Evolutionary conservation across 2,888 invertebrate genomes (phyloP).

Genomic region (Coenonympha glycerion): DNA sequence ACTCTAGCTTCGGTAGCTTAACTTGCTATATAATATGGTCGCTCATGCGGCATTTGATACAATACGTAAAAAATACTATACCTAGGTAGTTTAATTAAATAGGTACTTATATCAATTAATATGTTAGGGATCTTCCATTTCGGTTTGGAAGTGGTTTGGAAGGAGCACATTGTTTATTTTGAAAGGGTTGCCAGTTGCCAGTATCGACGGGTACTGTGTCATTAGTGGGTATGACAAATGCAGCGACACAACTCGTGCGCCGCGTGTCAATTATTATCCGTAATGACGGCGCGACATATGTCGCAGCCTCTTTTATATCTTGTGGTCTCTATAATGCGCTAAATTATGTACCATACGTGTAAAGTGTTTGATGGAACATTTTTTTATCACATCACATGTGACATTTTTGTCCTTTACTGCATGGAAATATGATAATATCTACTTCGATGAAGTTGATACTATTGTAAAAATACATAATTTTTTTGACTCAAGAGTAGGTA

Average conservation of each 20-base stretch:
- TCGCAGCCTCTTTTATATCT: slow-evolving; percentile 57
- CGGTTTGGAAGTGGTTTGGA: slow-evolving; percentile 10
- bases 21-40: no score
- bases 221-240: slow-evolving; percentile 70
- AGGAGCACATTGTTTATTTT: slow-evolving; percentile 55
- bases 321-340: slow-evolving; percentile 56
- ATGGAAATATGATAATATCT: no score
- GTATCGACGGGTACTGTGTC: slow-evolving; percentile 48
- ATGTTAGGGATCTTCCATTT: neutral
- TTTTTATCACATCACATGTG: neutral
- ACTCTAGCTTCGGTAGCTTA: no score
- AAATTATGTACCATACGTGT: slow-evolving; percentile 47
- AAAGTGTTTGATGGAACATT: neutral
- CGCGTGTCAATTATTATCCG: slow-evolving; percentile 64
- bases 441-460: no score
- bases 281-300: slow-evolving; percentile 68
- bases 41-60: no score
- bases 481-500: no score
- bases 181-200: slow-evolving; percentile 46
- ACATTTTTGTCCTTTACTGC: neutral
- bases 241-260: slow-evolving; percentile 53
- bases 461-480: no score
- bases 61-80: slow-evolving; percentile 1
- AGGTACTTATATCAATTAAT: neutral
- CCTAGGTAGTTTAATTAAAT: no score